Evolutionary conservation across 1,140 invertebrate species (phyloP).

Genomic region (Eriosoma lanigerum): DNA sequence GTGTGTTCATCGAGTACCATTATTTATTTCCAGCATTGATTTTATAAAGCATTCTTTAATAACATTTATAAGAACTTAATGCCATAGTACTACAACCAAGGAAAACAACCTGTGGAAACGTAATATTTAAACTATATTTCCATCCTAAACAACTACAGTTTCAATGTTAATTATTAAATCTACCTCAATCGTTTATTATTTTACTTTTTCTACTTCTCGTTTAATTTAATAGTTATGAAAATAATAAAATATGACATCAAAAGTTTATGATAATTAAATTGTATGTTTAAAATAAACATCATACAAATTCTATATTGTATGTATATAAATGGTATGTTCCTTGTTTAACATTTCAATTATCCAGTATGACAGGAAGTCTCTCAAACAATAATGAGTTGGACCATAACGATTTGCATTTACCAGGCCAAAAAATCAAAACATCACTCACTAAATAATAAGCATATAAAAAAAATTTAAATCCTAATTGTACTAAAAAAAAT

Average conservation of each 20-base stretch:
- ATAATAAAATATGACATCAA: no score
- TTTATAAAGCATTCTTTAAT: background rate
- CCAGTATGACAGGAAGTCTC: background rate
- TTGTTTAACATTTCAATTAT: slow-evolving; percentile 5
- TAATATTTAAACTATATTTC: background rate
- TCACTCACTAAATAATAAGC: background rate
- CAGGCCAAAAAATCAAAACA: background rate
- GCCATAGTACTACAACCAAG: no score
- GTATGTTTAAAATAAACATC: no score
- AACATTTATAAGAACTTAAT: background rate
- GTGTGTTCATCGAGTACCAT: background rate
- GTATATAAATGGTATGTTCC: background rate
- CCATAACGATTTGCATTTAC: background rate
- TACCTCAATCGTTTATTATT: no score
- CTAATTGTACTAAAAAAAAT: background rate
- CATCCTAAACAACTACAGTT: background rate
- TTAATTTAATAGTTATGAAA: no score
- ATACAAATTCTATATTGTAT: no score
- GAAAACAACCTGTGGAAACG: background rate
- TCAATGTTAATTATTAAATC: no score
- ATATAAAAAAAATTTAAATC: background rate
- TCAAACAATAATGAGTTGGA: background rate
- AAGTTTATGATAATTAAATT: no score
- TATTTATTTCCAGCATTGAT: background rate
- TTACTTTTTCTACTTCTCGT: no score